These are phyloP conservation scores for Elmis aenea DNA, from an alignment of 2,888 invertebrate species.

Conservation along the genomic window DNA sequence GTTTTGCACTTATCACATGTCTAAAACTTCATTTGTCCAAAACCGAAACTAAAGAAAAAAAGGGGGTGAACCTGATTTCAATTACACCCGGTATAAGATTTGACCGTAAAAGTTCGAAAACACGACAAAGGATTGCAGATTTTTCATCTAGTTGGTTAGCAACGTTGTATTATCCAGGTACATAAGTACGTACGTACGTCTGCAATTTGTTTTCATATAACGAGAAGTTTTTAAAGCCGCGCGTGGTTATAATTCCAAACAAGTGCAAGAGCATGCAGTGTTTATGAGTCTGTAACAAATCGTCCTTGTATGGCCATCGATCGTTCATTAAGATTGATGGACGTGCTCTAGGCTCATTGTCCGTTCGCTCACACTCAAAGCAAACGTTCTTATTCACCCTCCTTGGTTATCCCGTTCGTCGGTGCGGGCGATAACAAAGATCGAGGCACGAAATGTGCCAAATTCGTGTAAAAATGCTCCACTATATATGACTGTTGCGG, in stretches of 20 bases:
- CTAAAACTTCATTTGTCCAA: no score
- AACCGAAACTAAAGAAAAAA: no score
- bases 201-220: no score
- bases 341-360: conserved; percentile 29
- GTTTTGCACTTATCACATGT: no score
- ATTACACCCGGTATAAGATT: no score
- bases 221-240: no score
- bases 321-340: conserved; percentile 38
- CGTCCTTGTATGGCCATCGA: conserved; percentile 35
- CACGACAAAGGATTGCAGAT: no score
- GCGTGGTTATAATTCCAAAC: conserved; percentile 16
- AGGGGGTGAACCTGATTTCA: no score
- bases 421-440: conserved; percentile 8
- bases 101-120: no score
- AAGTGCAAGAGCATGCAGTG: conserved; percentile 30
- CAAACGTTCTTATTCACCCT: conserved; percentile 19
- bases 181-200: no score
- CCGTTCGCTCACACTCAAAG: conserved; percentile 14
- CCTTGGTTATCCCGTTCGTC: conserved; percentile 14
- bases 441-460: neutral
- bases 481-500: conserved; percentile 11
- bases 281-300: conserved; percentile 37
- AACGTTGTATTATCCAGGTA: no score
- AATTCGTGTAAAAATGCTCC: conserved; percentile 5
- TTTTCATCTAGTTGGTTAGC: no score